A percentile compares a stretch with the other conserved stretches of the same genome.
These are phyloP conservation scores for Brienomyrus longianalis DNA, from an alignment of 2,113 vertebrate species.

Conservation along the genomic window DNA sequence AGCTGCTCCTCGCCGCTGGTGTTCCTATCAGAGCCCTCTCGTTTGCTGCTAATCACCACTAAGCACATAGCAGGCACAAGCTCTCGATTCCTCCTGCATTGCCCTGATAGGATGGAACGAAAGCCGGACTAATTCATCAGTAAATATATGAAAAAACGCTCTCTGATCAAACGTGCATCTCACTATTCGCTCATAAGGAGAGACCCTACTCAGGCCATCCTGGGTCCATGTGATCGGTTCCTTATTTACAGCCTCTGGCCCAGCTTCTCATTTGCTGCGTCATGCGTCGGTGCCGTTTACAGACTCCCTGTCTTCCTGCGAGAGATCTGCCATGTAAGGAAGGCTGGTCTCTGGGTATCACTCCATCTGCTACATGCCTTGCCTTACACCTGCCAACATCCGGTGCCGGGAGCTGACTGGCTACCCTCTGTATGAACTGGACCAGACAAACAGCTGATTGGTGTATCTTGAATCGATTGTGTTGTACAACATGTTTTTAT, in stretches of 20 bases:
- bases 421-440: neutral
- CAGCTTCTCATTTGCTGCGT: neutral
- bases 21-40: neutral
- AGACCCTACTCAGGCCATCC: neutral
- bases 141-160: neutral
- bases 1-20: neutral
- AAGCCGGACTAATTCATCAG: neutral
- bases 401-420: neutral
- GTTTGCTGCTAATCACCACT: neutral
- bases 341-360: neutral
- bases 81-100: neutral
- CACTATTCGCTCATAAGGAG: neutral
- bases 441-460: neutral
- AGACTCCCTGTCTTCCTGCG: neutral
- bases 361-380: neutral
- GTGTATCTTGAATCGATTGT: neutral
- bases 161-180: neutral
- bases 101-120: neutral
- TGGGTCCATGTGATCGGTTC: neutral
- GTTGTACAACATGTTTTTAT: neutral
- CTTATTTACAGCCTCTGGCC: neutral
- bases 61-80: neutral
- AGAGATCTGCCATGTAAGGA: neutral
- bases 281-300: neutral
- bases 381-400: neutral